A percentile compares a stretch with the other conserved stretches of the same genome.
These are phyloP conservation scores for Chinchilla lanigera DNA, from an alignment of 2,113 vertebrate species.

Conservation along the genomic window DNA sequence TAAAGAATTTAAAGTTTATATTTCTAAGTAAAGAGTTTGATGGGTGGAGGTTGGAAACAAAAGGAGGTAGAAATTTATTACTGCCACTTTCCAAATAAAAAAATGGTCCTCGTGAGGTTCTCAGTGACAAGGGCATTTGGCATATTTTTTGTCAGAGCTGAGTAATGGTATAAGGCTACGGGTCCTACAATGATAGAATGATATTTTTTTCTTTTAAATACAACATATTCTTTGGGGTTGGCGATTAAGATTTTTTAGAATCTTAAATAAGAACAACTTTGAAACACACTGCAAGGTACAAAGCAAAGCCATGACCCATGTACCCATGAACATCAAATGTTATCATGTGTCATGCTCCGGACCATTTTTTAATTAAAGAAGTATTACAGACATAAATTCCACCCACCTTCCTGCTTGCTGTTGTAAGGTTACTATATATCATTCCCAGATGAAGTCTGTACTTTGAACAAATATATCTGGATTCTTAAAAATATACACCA, in stretches of 20 bases:
- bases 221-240: not conserved
- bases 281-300: not conserved
- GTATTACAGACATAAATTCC: not conserved
- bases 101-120: not conserved
- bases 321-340: not conserved
- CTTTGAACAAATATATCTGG: not conserved
- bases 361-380: slow-evolving; percentile 3
- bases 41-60: not conserved
- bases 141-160: not conserved
- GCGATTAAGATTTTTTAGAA: not conserved
- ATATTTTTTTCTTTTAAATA: slow-evolving; percentile 8
- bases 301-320: not conserved
- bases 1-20: not conserved
- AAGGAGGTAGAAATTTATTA: not conserved
- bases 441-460: not conserved
- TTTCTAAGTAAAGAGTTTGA: not conserved
- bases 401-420: not conserved
- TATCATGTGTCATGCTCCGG: slow-evolving; percentile 1
- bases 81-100: not conserved
- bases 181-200: not conserved
- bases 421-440: not conserved
- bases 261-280: not conserved
- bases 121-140: not conserved
- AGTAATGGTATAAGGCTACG: not conserved
- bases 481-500: not conserved